These are phyloP conservation scores for Lampropteryx suffumata DNA, from an alignment of 2,888 invertebrate species.

Conservation along the genomic window DNA sequence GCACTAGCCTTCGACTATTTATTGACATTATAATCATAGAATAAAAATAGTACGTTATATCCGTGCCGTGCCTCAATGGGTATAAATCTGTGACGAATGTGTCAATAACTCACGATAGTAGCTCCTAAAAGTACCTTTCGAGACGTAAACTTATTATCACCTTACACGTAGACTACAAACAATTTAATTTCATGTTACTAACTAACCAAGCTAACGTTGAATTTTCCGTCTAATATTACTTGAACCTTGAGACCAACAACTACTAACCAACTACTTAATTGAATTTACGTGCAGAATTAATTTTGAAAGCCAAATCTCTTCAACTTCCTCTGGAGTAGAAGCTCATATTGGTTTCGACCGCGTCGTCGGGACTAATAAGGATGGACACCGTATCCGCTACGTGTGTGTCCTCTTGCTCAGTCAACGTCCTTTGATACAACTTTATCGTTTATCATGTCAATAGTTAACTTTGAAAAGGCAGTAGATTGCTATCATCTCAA, in stretches of 20 bases:
- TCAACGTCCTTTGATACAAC: constrained; percentile 16
- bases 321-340: constrained; percentile 46
- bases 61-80: constrained; percentile 68
- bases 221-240: too few relatives aligned
- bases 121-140: too few relatives aligned
- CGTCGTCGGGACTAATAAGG: constrained; percentile 53
- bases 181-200: too few relatives aligned
- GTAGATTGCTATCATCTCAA: too few relatives aligned
- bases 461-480: neutral
- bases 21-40: constrained; percentile 34
- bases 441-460: neutral
- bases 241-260: too few relatives aligned
- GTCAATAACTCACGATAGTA: constrained; percentile 45
- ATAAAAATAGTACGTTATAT: constrained; percentile 38
- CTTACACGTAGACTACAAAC: too few relatives aligned
- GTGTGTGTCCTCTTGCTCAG: constrained; percentile 46
- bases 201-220: too few relatives aligned
- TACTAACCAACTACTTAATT: neutral
- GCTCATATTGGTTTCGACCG: constrained; percentile 33
- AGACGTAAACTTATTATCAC: too few relatives aligned
- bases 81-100: constrained; percentile 50
- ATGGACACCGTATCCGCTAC: constrained; percentile 51
- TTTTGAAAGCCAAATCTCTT: constrained; percentile 35
- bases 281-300: constrained; percentile 36
- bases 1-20: constrained; percentile 47